These are phyloP conservation scores for Steinernema hermaphroditum DNA, from an alignment of 2,888 invertebrate species.

Conservation along the genomic window DNA sequence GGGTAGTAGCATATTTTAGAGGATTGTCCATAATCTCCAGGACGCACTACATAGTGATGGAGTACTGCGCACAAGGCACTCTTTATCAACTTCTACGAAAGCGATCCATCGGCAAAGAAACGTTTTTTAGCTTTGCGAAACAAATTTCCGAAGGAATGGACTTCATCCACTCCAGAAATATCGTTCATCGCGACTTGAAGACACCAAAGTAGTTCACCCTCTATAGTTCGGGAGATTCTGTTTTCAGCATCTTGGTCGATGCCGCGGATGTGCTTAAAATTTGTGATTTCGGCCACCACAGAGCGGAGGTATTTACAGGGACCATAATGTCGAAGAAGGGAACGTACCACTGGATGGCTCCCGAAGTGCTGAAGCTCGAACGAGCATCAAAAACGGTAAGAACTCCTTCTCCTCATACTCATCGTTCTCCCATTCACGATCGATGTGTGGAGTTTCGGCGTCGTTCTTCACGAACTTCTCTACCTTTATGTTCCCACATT, in stretches of 20 bases:
- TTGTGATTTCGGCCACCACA: background rate
- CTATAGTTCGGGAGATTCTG: background rate
- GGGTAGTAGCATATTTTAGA: background rate
- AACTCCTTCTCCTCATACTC: background rate
- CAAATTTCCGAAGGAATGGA: slow-evolving; percentile 92
- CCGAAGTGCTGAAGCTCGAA: background rate
- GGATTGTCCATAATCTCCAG: background rate
- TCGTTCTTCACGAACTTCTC: background rate
- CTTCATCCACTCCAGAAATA: slow-evolving; percentile 86
- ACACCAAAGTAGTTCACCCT: background rate
- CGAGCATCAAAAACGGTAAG: background rate
- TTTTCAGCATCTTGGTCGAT: background rate
- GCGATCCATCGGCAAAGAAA: background rate
- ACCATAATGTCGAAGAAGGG: background rate
- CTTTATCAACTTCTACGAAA: background rate
- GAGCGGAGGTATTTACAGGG: background rate
- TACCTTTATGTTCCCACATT: background rate
- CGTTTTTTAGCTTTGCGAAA: slow-evolving; percentile 64
- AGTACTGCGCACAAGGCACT: background rate
- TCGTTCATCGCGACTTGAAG: slow-evolving; percentile 94
- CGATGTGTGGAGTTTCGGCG: background rate
- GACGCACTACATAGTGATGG: background rate
- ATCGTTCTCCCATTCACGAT: background rate
- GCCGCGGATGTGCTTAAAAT: background rate
- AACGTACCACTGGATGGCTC: background rate